phyloP scores from a whole-genome alignment of 2,113 vertebrate species.

The Lipophrys pholis region DNA sequence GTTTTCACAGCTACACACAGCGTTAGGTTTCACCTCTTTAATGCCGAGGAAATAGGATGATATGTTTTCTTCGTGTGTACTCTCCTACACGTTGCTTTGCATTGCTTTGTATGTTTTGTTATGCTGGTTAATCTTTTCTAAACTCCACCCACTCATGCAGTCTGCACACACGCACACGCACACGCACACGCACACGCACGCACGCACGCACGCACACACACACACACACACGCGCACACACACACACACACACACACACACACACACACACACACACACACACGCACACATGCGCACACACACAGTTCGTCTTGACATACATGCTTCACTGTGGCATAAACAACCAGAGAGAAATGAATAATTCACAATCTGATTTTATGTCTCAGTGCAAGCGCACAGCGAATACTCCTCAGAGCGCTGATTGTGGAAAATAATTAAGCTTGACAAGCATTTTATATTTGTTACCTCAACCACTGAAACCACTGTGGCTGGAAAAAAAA shows the following conservation, averaged over 20 bases:
- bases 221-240: neutral
- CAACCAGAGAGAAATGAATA: conserved; percentile 42
- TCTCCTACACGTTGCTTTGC: conserved; percentile 11
- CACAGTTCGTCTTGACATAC: too few relatives aligned
- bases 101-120: conserved; percentile 28
- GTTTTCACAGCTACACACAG: conserved; percentile 62
- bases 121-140: conserved; percentile 39
- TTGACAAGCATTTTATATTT: conserved; percentile 51
- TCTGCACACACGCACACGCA: neutral
- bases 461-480: conserved; percentile 45
- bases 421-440: conserved; percentile 64
- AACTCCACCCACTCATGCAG: conserved; percentile 13
- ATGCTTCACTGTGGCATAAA: conserved; percentile 29
- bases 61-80: conserved; percentile 22
- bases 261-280: neutral
- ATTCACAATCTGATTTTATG: conserved; percentile 26
- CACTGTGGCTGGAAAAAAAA: conserved; percentile 1
- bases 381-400: conserved; percentile 1
- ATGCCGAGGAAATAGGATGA: conserved; percentile 39
- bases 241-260: conserved; percentile 1
- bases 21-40: conserved; percentile 41
- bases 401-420: conserved; percentile 33
- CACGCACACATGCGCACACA: too few relatives aligned
- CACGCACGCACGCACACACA: conserved; percentile 5
- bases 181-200: neutral